Evolutionary conservation across 2,113 vertebrate species (phyloP), one percentile per base, ranked within the genome.

Genomic region (Uropsilus gracilis): DNA sequence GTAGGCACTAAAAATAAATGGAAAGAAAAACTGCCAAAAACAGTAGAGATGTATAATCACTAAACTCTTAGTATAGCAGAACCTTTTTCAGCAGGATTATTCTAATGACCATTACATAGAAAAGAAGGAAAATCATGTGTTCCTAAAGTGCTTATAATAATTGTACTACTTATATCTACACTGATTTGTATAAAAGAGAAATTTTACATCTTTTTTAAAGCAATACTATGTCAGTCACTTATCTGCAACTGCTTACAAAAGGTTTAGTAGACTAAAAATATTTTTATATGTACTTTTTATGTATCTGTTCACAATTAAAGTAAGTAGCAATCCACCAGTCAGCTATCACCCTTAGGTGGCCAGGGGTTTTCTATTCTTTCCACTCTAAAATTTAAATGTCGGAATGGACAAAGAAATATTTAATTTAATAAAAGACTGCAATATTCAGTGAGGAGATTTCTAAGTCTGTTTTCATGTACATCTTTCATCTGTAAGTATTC

Each of bases 151-250:
- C 7, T 85, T 22, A 75, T 66, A 48, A 91, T 76, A 89, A 73
- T 61, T 63, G 11, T 89, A n/a, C 75, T 42, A 78, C 83, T 93
- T 83, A 83, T 91, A 63, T 44, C n/a, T 13, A 78, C 10, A 68
- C 32, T 59, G 30, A 42, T 59, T 86, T 26, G 61, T 82, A 72
- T 76, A 46, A 83, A 59, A 89, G 18, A 82, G 34, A 78, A 57
- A 72, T 80, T 90, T 9, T 69, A 10, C 10, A 55, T 86, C 32
- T 81, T 71, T 91, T 89, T 57, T 18, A 87, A 82, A 92, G 63
- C 32, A 92, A 68, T n/a, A 88, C 53, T 81, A 82, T 30, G 22
- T 28, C 86, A 63, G 90, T 93, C 22, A 77, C 39, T 88, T 91
- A 50, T 46, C 42, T 93, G 34, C 30, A 87, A 64, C 26, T 59